Base-by-base conservation (phyloP, 2,113 vertebrate genomes). In the Hepsetus odoe region DNA sequence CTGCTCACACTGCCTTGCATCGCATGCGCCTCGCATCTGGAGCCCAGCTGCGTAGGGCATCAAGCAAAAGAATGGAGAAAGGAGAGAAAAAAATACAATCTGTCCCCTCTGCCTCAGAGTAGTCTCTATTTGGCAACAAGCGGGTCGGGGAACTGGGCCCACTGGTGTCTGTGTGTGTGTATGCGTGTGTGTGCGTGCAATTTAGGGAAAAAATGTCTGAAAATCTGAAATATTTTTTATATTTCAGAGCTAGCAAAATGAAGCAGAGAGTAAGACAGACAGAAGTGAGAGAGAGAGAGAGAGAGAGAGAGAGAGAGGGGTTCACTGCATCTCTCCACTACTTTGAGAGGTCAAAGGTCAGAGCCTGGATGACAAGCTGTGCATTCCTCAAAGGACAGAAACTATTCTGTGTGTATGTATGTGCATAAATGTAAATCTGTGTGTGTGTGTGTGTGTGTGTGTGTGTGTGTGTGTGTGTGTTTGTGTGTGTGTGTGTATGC, bases 1-100 rank as follows among this genome's bases (percentile, higher is more conserved):
- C 89, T 89, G 80, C 80, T 86, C 79, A 87, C 84, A 80, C 87
- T 65, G 59, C 79, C 78, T 88, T 73, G 62, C 82, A 85, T 89
- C 87, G 90, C 88, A 88, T 86, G 86, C 81, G 84, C 87, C 87
- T 81, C 90, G 91, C 91, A 94, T 94, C 91, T 93, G 92, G 91
- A 83, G 79, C 78, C 86, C 89, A 93, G 91, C 91, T 92, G 90
- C 89, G 85, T 59, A 74, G 24, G 71, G 72, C 85, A 73, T 72
- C 79, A 33, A 49, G 72, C 61, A 59, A 32, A 42, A n/a, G 53
- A 42, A 49, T 5, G 46, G 44, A 28, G 26, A 44, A 46, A 56
- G 49, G 70, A 65, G 30, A 51, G 26, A 73, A 22, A 70, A 73
- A 10, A 26, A 26, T 10, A 55, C 53, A 22, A 53, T 22, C 42